Percentiles rank a stretch among this genome's conserved stretches.
Conservation (phyloP, 2,113 vertebrate species). For the Octodon degus region DNA sequence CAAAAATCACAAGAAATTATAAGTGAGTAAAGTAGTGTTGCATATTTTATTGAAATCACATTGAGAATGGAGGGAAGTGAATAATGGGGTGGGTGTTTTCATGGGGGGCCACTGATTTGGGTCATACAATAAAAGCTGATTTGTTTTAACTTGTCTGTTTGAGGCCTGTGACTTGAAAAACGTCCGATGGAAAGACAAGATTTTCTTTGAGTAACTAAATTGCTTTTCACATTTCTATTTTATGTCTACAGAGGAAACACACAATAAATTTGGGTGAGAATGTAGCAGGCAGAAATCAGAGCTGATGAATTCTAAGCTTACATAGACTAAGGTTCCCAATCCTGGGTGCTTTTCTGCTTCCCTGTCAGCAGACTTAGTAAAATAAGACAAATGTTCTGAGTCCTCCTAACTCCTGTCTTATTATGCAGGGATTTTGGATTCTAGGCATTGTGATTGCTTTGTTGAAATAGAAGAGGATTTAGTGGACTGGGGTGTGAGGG, state of each 20-base stretch:
- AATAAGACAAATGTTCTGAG: constrained; percentile 72
- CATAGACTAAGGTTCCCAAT: constrained; percentile 70
- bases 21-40: constrained; percentile 42
- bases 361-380: constrained; percentile 70
- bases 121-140: constrained; percentile 34
- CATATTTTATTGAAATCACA: constrained; percentile 46
- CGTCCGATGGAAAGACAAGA: constrained; percentile 37
- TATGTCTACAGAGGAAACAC: constrained; percentile 65
- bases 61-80: not conserved
- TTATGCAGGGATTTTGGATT: constrained; percentile 73
- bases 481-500: constrained; percentile 33
- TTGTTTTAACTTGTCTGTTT: constrained; percentile 40
- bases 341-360: constrained; percentile 60
- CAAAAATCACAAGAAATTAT: not conserved
- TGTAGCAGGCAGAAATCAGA: constrained; percentile 73
- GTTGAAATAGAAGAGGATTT: constrained; percentile 73
- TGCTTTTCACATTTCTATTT: constrained; percentile 74
- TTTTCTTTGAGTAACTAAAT: constrained; percentile 72
- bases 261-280: constrained; percentile 78
- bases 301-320: constrained; percentile 74
- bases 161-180: constrained; percentile 56
- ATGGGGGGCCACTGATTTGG: constrained; percentile 14
- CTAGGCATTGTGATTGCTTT: constrained; percentile 62
- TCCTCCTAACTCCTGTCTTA: constrained; percentile 57
- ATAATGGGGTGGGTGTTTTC: not conserved